phyloP scores from a whole-genome alignment of 2,888 invertebrate species.

The Orthonychiurus folsomi region DNA sequence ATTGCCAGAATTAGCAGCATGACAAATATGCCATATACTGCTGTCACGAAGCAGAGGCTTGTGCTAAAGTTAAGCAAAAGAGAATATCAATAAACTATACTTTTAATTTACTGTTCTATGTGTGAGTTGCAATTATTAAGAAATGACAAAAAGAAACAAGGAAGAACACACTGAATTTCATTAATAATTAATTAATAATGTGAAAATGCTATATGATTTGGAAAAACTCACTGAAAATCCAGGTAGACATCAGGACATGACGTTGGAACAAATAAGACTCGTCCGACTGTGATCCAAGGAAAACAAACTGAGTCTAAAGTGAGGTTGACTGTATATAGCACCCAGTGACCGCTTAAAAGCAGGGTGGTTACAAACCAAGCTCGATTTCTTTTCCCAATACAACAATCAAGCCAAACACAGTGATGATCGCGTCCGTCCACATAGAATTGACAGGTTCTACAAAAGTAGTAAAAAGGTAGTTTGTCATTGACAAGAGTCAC shows the following conservation, averaged over 20 bases:
- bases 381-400: constrained; percentile 31
- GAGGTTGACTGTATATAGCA: constrained; percentile 18
- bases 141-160: not conserved
- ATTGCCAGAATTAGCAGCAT: constrained; percentile 26
- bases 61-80: constrained; percentile 23
- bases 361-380: constrained; percentile 28
- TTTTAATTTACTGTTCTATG: too few species aligned
- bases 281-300: constrained; percentile 25
- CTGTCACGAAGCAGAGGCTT: constrained; percentile 32
- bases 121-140: constrained; percentile 7
- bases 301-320: constrained; percentile 31
- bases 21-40: constrained; percentile 27
- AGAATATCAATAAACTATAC: too few species aligned
- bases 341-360: constrained; percentile 24
- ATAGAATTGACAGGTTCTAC: constrained; percentile 27
- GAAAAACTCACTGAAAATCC: constrained; percentile 15
- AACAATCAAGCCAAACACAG: constrained; percentile 37
- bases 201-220: constrained; percentile 1
- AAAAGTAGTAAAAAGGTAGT: constrained; percentile 31
- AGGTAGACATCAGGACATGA: constrained; percentile 21
- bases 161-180: too few species aligned
- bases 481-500: constrained; percentile 18
- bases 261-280: constrained; percentile 26
- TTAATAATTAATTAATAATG: not conserved
- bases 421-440: constrained; percentile 36